Conservation (phyloP, 2,797 vertebrate species). For the Catostomus latipinnis region DNA sequence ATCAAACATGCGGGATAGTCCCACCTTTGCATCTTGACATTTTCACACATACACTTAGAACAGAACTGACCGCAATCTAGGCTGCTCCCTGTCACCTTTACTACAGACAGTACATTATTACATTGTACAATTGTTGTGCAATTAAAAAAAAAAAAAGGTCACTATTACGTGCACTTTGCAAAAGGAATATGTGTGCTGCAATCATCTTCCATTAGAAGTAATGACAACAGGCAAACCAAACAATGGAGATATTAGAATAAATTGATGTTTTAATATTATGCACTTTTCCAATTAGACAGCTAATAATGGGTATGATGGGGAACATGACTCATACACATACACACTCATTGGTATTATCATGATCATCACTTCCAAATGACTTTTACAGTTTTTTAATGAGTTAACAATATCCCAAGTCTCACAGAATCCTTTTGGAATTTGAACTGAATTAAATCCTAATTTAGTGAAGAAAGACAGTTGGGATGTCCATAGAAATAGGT, state of each 20-base stretch:
- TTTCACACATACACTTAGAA: slow-evolving; percentile 19
- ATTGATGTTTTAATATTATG: neutral
- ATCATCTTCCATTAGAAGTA: neutral
- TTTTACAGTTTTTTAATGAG: neutral
- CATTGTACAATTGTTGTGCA: neutral
- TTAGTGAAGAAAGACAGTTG: too few species aligned
- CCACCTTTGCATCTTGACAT: slow-evolving; percentile 9
- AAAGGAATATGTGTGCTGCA: neutral
- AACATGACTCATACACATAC: neutral
- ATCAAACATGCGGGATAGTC: slow-evolving; percentile 56
- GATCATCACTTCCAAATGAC: neutral
- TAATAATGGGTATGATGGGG: neutral
- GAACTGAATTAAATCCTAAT: too few species aligned
- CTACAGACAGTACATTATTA: slow-evolving; percentile 23
- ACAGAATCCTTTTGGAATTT: too few species aligned
- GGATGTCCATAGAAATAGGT: too few species aligned
- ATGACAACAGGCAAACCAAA: neutral
- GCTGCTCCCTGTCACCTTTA: slow-evolving; percentile 26
- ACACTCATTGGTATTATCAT: too few species aligned
- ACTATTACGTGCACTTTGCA: neutral
- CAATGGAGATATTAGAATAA: neutral
- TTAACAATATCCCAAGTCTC: too few species aligned
- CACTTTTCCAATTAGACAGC: neutral
- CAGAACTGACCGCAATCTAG: slow-evolving; percentile 47
- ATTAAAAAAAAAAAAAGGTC: neutral